Evolutionary conservation across 2,113 vertebrate species (phyloP).

Genomic region (Otis tarda): DNA sequence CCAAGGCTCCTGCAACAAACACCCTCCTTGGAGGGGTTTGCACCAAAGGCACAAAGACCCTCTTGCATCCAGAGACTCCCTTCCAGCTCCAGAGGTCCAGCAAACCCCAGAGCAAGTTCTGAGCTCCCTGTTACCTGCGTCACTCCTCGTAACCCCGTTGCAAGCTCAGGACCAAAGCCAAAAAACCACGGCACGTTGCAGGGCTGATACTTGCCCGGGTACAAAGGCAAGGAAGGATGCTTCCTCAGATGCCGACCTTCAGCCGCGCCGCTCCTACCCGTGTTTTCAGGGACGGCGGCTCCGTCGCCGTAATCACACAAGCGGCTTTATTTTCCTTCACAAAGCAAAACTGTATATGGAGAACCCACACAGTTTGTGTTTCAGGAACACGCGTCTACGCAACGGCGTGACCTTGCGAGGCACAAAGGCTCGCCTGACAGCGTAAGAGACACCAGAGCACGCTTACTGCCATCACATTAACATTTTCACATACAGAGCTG

Average conservation of each 20-base stretch:
- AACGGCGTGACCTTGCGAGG: not conserved
- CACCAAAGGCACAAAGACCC: not conserved
- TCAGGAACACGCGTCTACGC: rapidly evolving
- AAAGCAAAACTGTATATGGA: not conserved
- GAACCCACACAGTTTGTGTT: not conserved
- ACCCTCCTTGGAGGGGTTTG: no score
- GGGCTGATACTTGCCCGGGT: not conserved
- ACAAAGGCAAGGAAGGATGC: not conserved
- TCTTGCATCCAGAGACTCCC: not conserved
- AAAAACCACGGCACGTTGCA: rapidly evolving
- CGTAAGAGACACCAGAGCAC: not conserved
- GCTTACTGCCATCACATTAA: not conserved
- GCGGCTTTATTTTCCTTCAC: not conserved
- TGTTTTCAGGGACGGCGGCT: not conserved
- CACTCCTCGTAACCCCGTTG: rapidly evolving
- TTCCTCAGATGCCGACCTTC: not conserved
- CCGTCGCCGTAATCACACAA: not conserved
- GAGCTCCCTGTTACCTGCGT: rapidly evolving
- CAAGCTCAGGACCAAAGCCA: rapidly evolving
- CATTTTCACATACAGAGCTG: not conserved
- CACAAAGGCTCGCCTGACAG: not conserved
- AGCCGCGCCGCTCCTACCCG: rapidly evolving
- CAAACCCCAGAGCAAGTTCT: not conserved
- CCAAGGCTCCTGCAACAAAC: not conserved
- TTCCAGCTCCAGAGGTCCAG: not conserved